phyloP scores from a whole-genome alignment of 2,888 invertebrate genomes.

The Beris morrisii region DNA sequence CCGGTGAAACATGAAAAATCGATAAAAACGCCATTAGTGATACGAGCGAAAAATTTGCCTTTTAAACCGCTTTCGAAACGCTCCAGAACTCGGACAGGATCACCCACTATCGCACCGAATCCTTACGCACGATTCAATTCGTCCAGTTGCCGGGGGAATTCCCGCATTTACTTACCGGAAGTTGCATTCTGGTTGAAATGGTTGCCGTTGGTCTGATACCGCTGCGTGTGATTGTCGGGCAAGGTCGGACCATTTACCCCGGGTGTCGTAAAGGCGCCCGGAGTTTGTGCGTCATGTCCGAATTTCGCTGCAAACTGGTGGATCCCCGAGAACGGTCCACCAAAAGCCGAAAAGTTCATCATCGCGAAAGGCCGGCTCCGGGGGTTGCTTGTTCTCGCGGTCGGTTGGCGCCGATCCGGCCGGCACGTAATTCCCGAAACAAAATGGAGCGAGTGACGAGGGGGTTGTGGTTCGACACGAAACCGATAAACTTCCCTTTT shows the following conservation, averaged over 20 bases:
- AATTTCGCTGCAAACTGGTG: conserved; percentile 58
- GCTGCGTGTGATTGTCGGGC: conserved; percentile 54
- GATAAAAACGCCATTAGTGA: conserved; percentile 47
- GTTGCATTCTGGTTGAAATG: conserved; percentile 57
- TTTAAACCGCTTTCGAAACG: conserved; percentile 1
- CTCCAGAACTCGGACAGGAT: neutral
- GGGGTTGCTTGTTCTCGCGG: conserved; percentile 10
- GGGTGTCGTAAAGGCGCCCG: conserved; percentile 55
- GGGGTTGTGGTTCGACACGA: conserved; percentile 11
- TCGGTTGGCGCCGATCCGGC: conserved; percentile 30
- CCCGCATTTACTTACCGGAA: conserved; percentile 50
- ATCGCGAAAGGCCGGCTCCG: conserved; percentile 40
- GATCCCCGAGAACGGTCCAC: conserved; percentile 56
- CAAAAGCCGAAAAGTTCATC: conserved; percentile 58
- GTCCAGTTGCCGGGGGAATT: conserved; percentile 2
- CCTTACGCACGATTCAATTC: neutral
- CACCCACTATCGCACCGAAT: neutral
- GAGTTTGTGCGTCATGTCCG: conserved; percentile 53
- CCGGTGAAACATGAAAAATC: conserved; percentile 43
- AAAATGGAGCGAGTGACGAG: conserved; percentile 4
- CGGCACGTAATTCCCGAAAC: conserved; percentile 7
- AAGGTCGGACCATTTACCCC: conserved; percentile 45
- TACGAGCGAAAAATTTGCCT: conserved; percentile 18
- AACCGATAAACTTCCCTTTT: neutral
- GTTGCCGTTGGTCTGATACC: conserved; percentile 57